Base-by-base conservation (phyloP, 2,888 invertebrate species). In the Amorpha juglandis region DNA sequence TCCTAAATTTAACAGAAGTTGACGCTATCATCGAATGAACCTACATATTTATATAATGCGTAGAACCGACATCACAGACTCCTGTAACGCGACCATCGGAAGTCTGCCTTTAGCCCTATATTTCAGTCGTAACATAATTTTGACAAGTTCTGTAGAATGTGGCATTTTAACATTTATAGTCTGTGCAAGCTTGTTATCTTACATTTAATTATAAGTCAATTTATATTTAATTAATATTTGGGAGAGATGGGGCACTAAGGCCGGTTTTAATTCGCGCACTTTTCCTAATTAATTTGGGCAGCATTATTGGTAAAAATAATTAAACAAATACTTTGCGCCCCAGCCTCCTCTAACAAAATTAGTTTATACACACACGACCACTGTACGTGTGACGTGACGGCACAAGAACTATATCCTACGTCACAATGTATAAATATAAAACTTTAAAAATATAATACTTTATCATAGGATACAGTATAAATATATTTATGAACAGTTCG, bases 371-470 rank as follows among this genome's bases (percentile, higher is more conserved):
- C 12, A 58, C n/a, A n/a, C 16, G 35, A 55, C 9, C 55, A 19
- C 12, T 55, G 9, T 55, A 16, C 58, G 42, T 53, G 11, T 16
- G 35, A 38, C 58, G 58, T 42, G 38, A 58, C 58, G 42, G 42
- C 53, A 53, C 27, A 27, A 27, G 4, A 3, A 27, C 1, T 27
- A 4, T 4, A 9, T 38, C 35, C 33, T 16, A n/a, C 35, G 55
- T 38, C 42, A 42, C 42, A 42, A 1, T 42, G 38, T 58, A 58
- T 58, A 58, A 58, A 58, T 58, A 58, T 38, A 58, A 55, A 42
- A 58, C 19, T 58, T 58, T 58, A 55, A 55, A 55, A 55, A 55
- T 55, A 58, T 58, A 58, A 58, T 58, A 58, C 58, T 58, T 58
- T 42, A 58, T 58, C 58, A 58, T 58, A 58, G 38, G 58, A 58